Percentiles rank a stretch among this genome's conserved stretches.
Evolutionary conservation across 1,140 invertebrate genomes (phyloP).

Genomic region (Aphelenchoides fujianensis): DNA sequence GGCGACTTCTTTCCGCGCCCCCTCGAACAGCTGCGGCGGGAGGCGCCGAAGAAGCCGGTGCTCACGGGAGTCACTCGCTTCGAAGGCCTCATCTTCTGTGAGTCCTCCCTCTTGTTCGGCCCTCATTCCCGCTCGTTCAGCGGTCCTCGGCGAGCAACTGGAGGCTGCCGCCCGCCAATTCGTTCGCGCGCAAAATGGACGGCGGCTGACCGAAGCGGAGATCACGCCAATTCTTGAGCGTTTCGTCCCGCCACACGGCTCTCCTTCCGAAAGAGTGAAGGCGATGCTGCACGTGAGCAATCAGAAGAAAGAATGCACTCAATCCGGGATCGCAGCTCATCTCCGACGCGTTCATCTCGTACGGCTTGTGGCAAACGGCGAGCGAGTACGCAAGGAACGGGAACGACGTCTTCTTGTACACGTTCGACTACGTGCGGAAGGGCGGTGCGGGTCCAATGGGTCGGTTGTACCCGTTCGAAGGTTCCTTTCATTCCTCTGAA

Average conservation of each 20-base stretch:
- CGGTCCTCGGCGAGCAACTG: too few species aligned
- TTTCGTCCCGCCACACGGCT: too few species aligned
- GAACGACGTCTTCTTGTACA: neutral
- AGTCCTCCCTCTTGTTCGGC: too few species aligned
- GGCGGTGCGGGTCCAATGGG: neutral
- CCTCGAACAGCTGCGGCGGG: conserved; percentile 10
- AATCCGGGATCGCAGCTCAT: conserved; percentile 1
- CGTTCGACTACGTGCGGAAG: neutral
- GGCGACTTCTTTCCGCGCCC: conserved; percentile 30
- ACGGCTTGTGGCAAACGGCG: neutral
- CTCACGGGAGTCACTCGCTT: conserved; percentile 20
- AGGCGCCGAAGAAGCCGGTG: conserved; percentile 18
- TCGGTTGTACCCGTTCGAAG: neutral
- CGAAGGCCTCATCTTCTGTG: conserved; percentile 33
- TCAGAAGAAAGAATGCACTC: neutral
- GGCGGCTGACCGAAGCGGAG: too few species aligned
- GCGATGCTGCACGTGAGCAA: neutral
- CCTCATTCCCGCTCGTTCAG: too few species aligned
- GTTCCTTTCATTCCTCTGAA: neutral
- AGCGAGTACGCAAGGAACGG: neutral
- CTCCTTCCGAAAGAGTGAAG: neutral
- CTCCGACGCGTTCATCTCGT: neutral
- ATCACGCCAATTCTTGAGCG: too few species aligned
- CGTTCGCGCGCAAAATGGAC: too few species aligned
- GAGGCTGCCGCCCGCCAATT: too few species aligned